Percentiles rank a stretch among this genome's conserved stretches.
phyloP scores from a whole-genome alignment of 2,797 vertebrate genomes.

The Xyrichtys novacula region DNA sequence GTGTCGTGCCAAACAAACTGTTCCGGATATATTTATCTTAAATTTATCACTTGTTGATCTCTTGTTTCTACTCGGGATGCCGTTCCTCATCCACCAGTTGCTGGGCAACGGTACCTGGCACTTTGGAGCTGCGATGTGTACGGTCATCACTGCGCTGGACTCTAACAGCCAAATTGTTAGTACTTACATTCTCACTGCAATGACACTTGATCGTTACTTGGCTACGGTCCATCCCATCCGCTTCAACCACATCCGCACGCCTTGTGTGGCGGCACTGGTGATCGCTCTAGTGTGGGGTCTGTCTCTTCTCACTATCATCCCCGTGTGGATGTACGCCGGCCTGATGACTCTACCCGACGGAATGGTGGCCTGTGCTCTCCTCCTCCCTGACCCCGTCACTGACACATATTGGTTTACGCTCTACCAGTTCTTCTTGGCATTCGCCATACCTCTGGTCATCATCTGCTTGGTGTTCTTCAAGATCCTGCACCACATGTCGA shows the following conservation, averaged over 20 bases:
- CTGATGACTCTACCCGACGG: conserved; percentile 88
- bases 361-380: conserved; percentile 86
- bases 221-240: conserved; percentile 90
- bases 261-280: conserved; percentile 79
- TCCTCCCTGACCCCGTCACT: conserved; percentile 86
- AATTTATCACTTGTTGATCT: conserved; percentile 90
- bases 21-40: conserved; percentile 90
- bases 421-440: conserved; percentile 90
- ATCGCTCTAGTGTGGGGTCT: conserved; percentile 87
- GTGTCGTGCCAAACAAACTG: conserved; percentile 84
- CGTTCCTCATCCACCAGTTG: conserved; percentile 92
- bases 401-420: conserved; percentile 91
- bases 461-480: conserved; percentile 89
- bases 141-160: conserved; percentile 89
- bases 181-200: conserved; percentile 90
- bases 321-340: conserved; percentile 89
- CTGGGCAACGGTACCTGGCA: conserved; percentile 89
- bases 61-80: conserved; percentile 90
- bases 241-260: conserved; percentile 87
- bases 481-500: conserved; percentile 91
- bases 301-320: conserved; percentile 88
- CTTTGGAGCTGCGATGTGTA: conserved; percentile 88
- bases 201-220: conserved; percentile 91
- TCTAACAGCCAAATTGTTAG: conserved; percentile 93
- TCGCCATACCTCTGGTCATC: conserved; percentile 86